Evolutionary conservation across 1,140 invertebrate species (phyloP), one percentile per base, ranked within the genome.

Genomic region (Ectropis grisescens): DNA sequence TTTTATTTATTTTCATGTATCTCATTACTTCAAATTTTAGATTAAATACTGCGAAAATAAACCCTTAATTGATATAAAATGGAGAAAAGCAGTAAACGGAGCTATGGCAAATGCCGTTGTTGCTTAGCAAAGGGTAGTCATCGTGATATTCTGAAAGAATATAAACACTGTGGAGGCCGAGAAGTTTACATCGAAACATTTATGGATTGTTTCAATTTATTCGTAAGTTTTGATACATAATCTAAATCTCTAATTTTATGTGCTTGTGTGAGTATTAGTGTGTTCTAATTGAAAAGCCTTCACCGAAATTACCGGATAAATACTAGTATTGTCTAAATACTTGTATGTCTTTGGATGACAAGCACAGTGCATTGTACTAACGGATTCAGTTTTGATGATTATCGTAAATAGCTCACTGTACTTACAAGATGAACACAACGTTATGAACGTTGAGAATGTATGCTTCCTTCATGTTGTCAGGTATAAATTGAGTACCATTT

Each of bases 191-290:
- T 60, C 29, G 58, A 76, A 32, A 55, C 62, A 23, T 60, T 72
- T 27, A 53, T 61, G 41, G 68, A 76, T 28, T 67, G 58, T 12
- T 76, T 64, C 36, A 65, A 65, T 52, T 53, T 76, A 43, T 69
- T 56, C 24, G 71, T 76, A 47, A 62, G 71, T n/a, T n/a, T n/a
- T n/a, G n/a, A n/a, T 71, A 22, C 9, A 22, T 22, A 9, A 22
- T 9, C 9, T 22, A 36, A 33, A 13, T 26, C 19, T 26, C 35
- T 9, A 16, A 13, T 9, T 5, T 9, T 22, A 5, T 5, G 19
- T 5, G 9, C 4, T 22, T 5, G 4, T 5, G 4, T 5, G 9
- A 22, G 9, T 22, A 22, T 22, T 22, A n/a, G n/a, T n/a, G n/a
- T 22, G 4, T 22, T 9, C 4, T 22, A 22, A 22, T 4, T 22